Evolutionary conservation across 2,888 invertebrate genomes (phyloP), one percentile per base, ranked within the genome.

Genomic region (Caenorhabditis doughertyi): DNA sequence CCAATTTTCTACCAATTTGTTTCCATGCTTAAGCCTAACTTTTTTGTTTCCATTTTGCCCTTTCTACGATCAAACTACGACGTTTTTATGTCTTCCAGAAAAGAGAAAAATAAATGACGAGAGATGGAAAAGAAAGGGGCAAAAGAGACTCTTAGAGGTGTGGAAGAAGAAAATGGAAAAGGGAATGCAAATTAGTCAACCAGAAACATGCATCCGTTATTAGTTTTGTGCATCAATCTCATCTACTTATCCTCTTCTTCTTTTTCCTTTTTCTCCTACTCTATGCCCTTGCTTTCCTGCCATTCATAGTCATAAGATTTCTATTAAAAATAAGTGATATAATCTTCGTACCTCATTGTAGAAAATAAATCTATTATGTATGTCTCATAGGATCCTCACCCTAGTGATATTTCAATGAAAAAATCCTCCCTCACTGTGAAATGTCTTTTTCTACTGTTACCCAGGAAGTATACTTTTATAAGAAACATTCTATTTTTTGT

Each of bases 111-210:
- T 32, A 32, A 35, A 65, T 65, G 55, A 49, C 47, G 58, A 55
- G 23, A 39, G 62, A 39, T 21, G 51, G 16, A 35, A 32, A 32
- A 56, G 47, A 67, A 55, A 51, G 32, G 49, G 51, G 53, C 44
- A 32, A 23, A 56, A 7, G 23, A 32, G 25, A 60, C 21, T 29
- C 53, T 53, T 35, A 60, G 67, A 56, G 55, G 60, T 47, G 56
- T 67, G 55, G 65, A 64, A 70, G 42, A 67, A 62, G 55, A 39
- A 39, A 39, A n/a, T 32, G 49, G 27, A 27, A 25, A 42, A 62
- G 55, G 56, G 79, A 80, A 80, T 72, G 72, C 72, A 79, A 77
- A 77, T 68, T 68, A 68, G 77, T 70, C 77, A 77, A 76, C 76
- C 76, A 76, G 76, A 76, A 76, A 77, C 71, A 60, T 71, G 81